phyloP scores from a whole-genome alignment of 2,797 vertebrate species.

The Triplophysa yarkandensis region DNA sequence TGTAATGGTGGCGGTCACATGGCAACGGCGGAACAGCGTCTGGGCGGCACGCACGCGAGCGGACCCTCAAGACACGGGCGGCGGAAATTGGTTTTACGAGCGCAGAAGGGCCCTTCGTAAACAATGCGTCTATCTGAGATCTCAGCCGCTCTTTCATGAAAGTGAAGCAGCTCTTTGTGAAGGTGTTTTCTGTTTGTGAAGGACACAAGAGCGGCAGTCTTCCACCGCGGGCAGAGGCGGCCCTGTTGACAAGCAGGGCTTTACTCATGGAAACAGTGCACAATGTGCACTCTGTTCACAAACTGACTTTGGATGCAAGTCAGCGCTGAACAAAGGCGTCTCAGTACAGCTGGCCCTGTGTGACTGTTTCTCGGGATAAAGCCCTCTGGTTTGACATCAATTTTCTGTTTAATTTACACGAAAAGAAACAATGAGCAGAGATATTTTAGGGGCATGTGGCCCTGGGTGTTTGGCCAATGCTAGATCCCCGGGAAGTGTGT shows the following conservation, averaged over 20 bases:
- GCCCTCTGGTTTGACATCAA: conserved; percentile 74
- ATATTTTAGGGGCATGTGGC: conserved; percentile 48
- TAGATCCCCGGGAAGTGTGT: too few species aligned
- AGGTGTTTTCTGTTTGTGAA: conserved; percentile 50
- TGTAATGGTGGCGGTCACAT: conserved; percentile 62
- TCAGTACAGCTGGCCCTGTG: conserved; percentile 77
- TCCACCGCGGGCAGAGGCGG: conserved; percentile 73
- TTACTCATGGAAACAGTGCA: conserved; percentile 82
- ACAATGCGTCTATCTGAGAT: conserved; percentile 73
- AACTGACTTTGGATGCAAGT: conserved; percentile 81
- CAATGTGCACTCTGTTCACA: conserved; percentile 82
- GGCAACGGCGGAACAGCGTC: conserved; percentile 43
- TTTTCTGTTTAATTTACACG: neutral
- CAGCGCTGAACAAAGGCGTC: conserved; percentile 82
- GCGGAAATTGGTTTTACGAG: conserved; percentile 71
- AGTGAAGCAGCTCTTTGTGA: conserved; percentile 73
- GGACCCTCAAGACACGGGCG: conserved; percentile 54
- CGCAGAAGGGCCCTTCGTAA: conserved; percentile 70
- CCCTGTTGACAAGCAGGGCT: conserved; percentile 80
- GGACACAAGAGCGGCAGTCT: conserved; percentile 75
- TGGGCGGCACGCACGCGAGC: neutral
- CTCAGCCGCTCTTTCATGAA: conserved; percentile 71
- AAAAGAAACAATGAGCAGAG: conserved; percentile 64
- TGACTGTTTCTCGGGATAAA: conserved; percentile 67
- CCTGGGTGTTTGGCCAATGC: too few species aligned